Percentiles rank a stretch among this genome's conserved stretches.
These are phyloP conservation scores for Agrypnus murinus DNA, from an alignment of 2,888 invertebrate genomes.

Conservation along the genomic window DNA sequence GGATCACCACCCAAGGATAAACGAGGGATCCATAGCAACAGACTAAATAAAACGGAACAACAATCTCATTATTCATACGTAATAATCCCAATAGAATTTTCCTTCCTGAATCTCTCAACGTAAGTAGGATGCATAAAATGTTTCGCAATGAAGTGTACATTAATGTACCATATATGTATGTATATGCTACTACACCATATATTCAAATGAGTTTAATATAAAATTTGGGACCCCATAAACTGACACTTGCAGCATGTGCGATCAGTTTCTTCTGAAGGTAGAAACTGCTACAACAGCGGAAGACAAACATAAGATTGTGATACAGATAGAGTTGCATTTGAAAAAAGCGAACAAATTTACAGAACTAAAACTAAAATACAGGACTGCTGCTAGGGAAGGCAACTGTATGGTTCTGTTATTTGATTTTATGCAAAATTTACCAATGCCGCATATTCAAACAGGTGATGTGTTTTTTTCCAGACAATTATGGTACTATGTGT, in stretches of 20 bases:
- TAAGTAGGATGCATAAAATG: too few relatives aligned
- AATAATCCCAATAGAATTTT: too few relatives aligned
- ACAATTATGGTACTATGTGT: slow-evolving; percentile 18
- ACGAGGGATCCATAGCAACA: background rate
- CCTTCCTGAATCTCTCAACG: too few relatives aligned
- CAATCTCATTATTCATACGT: too few relatives aligned
- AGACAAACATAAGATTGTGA: too few relatives aligned
- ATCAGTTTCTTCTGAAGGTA: background rate
- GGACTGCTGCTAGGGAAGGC: background rate
- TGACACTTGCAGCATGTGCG: slow-evolving; percentile 3
- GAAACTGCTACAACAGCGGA: too few relatives aligned
- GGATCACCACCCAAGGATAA: slow-evolving; percentile 3
- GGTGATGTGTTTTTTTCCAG: slow-evolving; percentile 2
- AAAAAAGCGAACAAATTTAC: background rate
- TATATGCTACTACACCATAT: too few relatives aligned
- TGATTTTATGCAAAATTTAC: slow-evolving; percentile 12
- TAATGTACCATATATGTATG: too few relatives aligned
- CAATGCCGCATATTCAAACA: slow-evolving; percentile 2
- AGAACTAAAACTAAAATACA: background rate
- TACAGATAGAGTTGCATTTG: background rate
- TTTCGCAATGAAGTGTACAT: too few relatives aligned
- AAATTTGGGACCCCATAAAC: slow-evolving; percentile 13
- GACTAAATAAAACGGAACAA: slow-evolving; percentile 2
- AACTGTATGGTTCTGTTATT: background rate
- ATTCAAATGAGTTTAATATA: slow-evolving; percentile 22